Percentiles rank a stretch among this genome's conserved stretches.
Conservation (phyloP, 1,140 invertebrate genomes). For the Euura lappo region DNA sequence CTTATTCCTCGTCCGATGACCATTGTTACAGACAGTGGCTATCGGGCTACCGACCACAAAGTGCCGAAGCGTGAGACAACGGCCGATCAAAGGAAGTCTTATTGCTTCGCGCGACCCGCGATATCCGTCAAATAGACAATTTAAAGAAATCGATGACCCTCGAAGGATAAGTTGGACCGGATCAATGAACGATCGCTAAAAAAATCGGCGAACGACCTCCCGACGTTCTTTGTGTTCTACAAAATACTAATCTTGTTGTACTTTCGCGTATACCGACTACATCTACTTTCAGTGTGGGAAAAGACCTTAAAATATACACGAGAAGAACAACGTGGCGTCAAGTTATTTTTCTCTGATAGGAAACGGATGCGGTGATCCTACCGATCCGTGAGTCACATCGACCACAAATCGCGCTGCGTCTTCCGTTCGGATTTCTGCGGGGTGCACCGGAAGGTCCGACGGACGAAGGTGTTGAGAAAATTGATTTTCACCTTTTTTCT, state of each 20-base stretch:
- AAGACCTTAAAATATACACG: no score
- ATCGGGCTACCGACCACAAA: constrained; percentile 33
- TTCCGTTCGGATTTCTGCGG: constrained; percentile 24
- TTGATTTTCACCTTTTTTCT: no score
- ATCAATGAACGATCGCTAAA: neutral
- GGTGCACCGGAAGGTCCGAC: constrained; percentile 29
- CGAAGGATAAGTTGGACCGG: neutral
- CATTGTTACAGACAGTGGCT: no score
- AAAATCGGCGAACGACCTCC: neutral
- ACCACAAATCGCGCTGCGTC: neutral
- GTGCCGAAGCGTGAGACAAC: constrained; percentile 51
- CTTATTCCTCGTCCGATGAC: no score
- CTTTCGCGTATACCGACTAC: no score
- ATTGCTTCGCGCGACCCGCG: neutral
- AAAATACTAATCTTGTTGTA: neutral
- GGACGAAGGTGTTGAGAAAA: no score
- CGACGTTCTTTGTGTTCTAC: neutral
- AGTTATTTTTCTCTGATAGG: neutral
- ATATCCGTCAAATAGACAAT: neutral
- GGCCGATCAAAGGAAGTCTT: neutral
- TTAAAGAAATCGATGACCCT: neutral
- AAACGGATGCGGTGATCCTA: neutral
- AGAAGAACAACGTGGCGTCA: no score
- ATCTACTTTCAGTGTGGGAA: no score
- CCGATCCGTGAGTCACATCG: neutral